Percentiles rank a stretch among this genome's conserved stretches.
Evolutionary conservation across 2,797 vertebrate genomes (phyloP).

Genomic region (Silurus lanzhouensis): DNA sequence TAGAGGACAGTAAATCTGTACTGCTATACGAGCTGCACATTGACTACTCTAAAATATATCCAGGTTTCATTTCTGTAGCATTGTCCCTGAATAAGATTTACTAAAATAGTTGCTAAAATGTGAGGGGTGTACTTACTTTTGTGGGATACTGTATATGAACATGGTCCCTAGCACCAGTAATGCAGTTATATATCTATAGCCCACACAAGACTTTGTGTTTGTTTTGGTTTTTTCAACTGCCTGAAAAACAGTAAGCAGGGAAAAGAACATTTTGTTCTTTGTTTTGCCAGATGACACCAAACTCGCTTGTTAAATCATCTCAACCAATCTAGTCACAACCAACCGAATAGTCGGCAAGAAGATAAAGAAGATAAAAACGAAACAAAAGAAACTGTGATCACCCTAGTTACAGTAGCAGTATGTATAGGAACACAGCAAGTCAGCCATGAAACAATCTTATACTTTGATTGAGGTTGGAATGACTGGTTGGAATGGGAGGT

Average conservation of each 20-base stretch:
- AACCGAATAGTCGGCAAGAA: background rate
- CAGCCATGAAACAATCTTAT: slow-evolving; percentile 2
- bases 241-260: slow-evolving; percentile 2
- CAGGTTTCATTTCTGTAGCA: too few relatives aligned
- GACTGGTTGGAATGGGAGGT: background rate
- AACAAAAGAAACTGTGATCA: background rate
- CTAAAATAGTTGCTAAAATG: too few relatives aligned
- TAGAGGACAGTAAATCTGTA: too few relatives aligned
- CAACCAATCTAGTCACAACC: background rate
- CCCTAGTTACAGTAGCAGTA: background rate
- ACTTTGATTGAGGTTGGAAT: slow-evolving; percentile 7
- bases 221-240: background rate
- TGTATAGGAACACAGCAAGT: background rate
- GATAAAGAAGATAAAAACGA: slow-evolving; percentile 53
- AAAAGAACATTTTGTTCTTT: background rate
- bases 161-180: background rate
- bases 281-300: background rate
- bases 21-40: too few relatives aligned
- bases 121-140: too few relatives aligned
- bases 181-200: background rate
- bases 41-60: too few relatives aligned
- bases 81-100: too few relatives aligned
- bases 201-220: background rate
- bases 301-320: background rate
- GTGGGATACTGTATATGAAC: background rate